Evolutionary conservation across 2,113 vertebrate genomes (phyloP), one percentile per base, ranked within the genome.

Genomic region (Recurvirostra avosetta): DNA sequence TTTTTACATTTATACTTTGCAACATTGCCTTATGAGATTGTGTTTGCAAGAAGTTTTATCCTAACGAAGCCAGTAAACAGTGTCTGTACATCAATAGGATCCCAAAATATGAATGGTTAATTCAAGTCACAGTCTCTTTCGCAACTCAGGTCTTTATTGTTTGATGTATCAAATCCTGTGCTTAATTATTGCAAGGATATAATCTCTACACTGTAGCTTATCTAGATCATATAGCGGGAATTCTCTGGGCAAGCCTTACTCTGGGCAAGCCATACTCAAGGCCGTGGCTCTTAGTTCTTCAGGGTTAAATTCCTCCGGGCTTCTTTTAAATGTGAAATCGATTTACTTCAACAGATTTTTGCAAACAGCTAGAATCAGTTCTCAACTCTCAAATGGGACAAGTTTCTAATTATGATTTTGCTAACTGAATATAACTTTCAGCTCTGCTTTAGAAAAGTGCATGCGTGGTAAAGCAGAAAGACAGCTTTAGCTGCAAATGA

Each of bases 141-240:
- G 15, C 5, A 13, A 7, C 78, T 25, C 14, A 12, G 38, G 18
- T 61, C 56, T 76, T 58, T 10, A 13, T 16, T 53, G 67, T n/a
- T 27, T 9, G 5, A 25, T 15, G 20, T 15, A 41, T 19, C 2
- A 11, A 53, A 55, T 26, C 20, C 7, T 26, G 19, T 29, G 26
- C 30, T 71, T 16, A 40, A 40, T 36, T 4, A 17, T 3, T 65
- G 49, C 66, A 55, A 21, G 86, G 63, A 30, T 38, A 9, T 12
- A 12, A 30, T 29, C 43, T 86, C 27, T 70, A 30, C 17, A 1
- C 45, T 50, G 36, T 3, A 66, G 25, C 34, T 85, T 16, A n/a
- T 38, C 70, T 26, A 3, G 43, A 7, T 32, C 5, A 1, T 15
- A 9, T 0, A 45, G 43, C 5, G 3, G 68, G 47, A 74, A 34